Conservation (phyloP, 2,888 invertebrate genomes). For the Acleris cristana region DNA sequence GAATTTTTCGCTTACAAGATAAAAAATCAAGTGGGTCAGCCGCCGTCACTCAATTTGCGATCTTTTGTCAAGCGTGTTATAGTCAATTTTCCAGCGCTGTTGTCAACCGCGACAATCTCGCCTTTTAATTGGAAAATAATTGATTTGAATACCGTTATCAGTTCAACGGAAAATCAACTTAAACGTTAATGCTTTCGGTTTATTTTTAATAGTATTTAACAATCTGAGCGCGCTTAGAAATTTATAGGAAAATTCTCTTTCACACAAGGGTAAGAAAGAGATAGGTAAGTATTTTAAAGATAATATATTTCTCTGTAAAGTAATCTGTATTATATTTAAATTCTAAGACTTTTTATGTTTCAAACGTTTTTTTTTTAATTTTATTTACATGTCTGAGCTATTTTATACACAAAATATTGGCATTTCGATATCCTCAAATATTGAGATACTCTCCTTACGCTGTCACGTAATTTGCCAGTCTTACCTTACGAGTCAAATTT, state of each 20-base stretch:
- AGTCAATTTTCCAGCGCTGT: neutral
- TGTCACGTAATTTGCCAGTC: constrained; percentile 41
- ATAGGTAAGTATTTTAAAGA: neutral
- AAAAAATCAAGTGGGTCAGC: neutral
- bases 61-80: neutral
- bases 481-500: neutral
- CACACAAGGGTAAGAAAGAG: too few species aligned
- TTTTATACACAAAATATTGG: constrained; percentile 32
- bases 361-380: constrained; percentile 24
- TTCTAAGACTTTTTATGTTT: neutral
- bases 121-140: constrained; percentile 66
- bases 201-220: neutral
- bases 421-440: constrained; percentile 61
- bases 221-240: too few species aligned
- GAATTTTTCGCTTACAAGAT: neutral
- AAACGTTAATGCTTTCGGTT: neutral
- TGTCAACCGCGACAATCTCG: neutral
- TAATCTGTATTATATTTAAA: neutral
- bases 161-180: neutral
- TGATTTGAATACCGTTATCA: constrained; percentile 52
- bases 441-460: constrained; percentile 66
- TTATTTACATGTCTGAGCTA: constrained; percentile 27
- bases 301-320: neutral
- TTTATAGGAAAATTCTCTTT: too few species aligned
- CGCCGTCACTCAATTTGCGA: neutral